Evolutionary conservation across 2,797 vertebrate genomes (phyloP).

Genomic region (Sarcoramphus papa): DNA sequence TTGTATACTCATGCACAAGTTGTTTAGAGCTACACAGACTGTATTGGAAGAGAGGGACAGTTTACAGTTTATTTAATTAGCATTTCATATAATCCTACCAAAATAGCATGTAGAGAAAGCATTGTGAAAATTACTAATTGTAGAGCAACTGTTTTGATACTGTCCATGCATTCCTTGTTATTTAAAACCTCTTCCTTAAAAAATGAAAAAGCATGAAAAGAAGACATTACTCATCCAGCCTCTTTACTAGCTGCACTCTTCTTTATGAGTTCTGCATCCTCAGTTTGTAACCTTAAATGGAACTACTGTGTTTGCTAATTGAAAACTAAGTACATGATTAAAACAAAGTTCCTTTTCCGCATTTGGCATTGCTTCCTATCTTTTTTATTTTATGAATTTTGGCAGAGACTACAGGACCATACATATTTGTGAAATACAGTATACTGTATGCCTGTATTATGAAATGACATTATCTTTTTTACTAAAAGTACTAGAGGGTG

Average conservation of each 20-base stretch:
- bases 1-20: background rate
- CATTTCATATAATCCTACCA: background rate
- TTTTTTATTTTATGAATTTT: background rate
- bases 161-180: background rate
- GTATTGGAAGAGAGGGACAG: background rate
- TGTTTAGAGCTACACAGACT: background rate
- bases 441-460: background rate
- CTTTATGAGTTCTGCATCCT: background rate
- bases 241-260: background rate
- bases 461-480: background rate
- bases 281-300: conserved; percentile 50
- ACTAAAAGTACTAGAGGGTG: background rate
- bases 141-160: background rate
- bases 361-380: background rate
- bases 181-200: background rate
- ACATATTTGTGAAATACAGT: background rate
- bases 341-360: background rate
- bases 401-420: background rate
- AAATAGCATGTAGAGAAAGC: background rate
- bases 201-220: background rate
- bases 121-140: background rate
- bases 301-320: background rate
- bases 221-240: background rate
- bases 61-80: background rate
- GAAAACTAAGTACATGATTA: background rate